Base-by-base conservation (phyloP, 2,113 vertebrate genomes). In the Muntiacus reevesi region DNA sequence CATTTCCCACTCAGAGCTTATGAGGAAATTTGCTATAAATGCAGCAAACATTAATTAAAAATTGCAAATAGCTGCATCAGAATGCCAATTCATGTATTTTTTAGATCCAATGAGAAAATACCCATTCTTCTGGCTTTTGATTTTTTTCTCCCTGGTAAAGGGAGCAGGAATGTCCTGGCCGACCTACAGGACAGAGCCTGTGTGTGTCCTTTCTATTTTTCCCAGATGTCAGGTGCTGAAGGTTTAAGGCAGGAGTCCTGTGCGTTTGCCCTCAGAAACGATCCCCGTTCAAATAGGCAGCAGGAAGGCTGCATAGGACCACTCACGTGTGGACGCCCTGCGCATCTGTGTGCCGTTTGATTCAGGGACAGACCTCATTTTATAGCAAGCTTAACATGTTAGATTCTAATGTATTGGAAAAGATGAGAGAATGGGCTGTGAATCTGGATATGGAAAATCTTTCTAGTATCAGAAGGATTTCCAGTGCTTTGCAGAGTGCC, bases 41-140 rank as follows among this genome's bases (percentile, higher is more conserved):
- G 4, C 79, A 59, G 74, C 47, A 91, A 88, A 27, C 52, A 55
- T 88, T 91, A 8, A 67, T 90, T 36, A 47, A 74, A 86, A 89
- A 94, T 54, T 83, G 36, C 40, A 83, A 92, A 87, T 86, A 92
- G 62, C 40, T 57, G 50, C 88, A 93, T 78, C 83, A 79, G 55
- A 86, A 91, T 78, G 23, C 12, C 47, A 78, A 62, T 78, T 79
- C 12, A 4, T 60, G 33, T 86, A 30, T 93, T 87, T 89, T 94
- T 97, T 71, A 91, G 76, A 74, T 81, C 16, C 60, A 64, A 15
- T 60, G 59, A 94, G 84, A 94, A 95, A 94, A 91, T 52, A 57
- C 19, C 30, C 17, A 6, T 43, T 90, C 90, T 92, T 92, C 83
- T 91, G 62, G 71, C 54, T 47, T 27, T 30, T 3, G 21, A 84